Conservation (phyloP, 2,888 invertebrate species). For the Drosophila rubida region DNA sequence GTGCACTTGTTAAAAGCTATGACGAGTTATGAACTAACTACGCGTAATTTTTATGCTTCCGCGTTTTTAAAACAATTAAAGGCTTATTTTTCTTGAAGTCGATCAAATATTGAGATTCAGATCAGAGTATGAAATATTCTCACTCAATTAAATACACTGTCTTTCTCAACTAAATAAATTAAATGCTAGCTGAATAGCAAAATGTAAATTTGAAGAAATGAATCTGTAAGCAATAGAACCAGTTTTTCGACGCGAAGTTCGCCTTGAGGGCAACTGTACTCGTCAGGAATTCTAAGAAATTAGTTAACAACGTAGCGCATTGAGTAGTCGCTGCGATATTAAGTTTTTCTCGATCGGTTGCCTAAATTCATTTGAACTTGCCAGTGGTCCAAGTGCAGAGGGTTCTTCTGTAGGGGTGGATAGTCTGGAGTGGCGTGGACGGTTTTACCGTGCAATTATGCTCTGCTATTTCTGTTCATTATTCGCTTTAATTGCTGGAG, state of each 20-base stretch:
- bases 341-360: neutral
- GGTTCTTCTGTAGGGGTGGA: constrained; percentile 12
- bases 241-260: neutral
- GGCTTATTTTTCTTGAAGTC: neutral
- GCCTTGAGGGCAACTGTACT: neutral
- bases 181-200: neutral
- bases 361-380: constrained; percentile 45
- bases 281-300: neutral
- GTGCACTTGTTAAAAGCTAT: neutral
- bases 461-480: constrained; percentile 23
- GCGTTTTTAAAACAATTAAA: neutral
- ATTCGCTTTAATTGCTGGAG: constrained; percentile 51
- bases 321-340: constrained; percentile 25
- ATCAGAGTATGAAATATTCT: no score
- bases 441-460: constrained; percentile 36
- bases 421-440: neutral
- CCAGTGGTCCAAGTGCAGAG: constrained; percentile 14
- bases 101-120: no score
- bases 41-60: neutral
- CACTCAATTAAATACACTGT: no score
- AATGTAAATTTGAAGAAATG: neutral
- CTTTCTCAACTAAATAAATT: neutral
- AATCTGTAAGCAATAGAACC: constrained; percentile 1
- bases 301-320: constrained; percentile 22
- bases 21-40: neutral